Evolutionary conservation across 2,797 vertebrate species (phyloP), one percentile per base, ranked within the genome.

Genomic region (Protosalanx chinensis): DNA sequence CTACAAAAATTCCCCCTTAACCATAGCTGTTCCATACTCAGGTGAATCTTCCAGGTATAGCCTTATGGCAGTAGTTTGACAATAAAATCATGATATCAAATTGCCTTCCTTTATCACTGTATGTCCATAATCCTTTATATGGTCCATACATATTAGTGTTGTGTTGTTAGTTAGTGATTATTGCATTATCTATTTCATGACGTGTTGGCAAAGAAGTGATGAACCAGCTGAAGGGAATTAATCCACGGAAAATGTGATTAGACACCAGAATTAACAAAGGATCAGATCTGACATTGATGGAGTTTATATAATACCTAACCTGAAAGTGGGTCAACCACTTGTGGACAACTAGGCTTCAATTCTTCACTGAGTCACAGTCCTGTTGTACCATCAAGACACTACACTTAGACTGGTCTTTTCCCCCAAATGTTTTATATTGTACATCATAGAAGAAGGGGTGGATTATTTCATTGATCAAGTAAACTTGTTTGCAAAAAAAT

Each of bases 201-300:
- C 73, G 35, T 33, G 49, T 30, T 12, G 10, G 16, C 51, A 23
- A 20, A 68, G 53, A 76, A 71, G 65, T 65, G 35, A 41, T 3
- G 65, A 20, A 60, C 64, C 81, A 79, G 74, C 64, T 72, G 62
- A 74, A 74, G 68, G 16, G 64, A 71, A 73, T 66, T 82, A 86
- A 88, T 73, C 80, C 71, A 68, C 73, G 65, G 70, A 65, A 41
- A 30, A 68, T 63, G 77, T 79, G 81, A 89, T 91, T 88, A 86
- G 76, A 67, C 68, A 69, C 49, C 13, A 78, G 73, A 80, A 32
- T 75, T 76, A 53, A 49, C 64, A 41, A 62, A 67, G 79, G 57
- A 70, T 67, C 41, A 29, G 16, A 63, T 29, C 59, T 84, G 76
- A 46, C 41, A 46, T 46, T 46, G 41, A 84, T 78, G 5, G 73